phyloP scores from a whole-genome alignment of 2,113 vertebrate species.

The Pycnonotus jocosus region DNA sequence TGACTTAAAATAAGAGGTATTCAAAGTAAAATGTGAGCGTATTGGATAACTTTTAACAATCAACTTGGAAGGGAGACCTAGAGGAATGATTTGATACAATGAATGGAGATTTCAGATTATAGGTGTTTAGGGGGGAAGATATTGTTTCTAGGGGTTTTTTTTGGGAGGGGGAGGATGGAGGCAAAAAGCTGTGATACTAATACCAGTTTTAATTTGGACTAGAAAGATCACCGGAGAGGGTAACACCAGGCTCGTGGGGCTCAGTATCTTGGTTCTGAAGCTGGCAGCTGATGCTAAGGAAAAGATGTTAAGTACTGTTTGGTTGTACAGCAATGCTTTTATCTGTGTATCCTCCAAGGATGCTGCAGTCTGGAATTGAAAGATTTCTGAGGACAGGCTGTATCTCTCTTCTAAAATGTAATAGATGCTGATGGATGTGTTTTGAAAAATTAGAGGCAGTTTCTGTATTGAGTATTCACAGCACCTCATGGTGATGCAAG shows the following conservation, averaged over 20 bases:
- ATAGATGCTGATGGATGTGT: background rate
- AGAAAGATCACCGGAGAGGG: background rate
- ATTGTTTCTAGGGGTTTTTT: rapidly evolving
- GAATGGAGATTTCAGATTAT: background rate
- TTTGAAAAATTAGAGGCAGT: background rate
- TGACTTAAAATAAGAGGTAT: background rate
- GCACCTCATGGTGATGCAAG: background rate
- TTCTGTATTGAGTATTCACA: background rate
- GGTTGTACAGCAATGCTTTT: background rate
- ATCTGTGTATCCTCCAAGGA: background rate
- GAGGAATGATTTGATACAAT: rapidly evolving
- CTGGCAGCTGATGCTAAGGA: background rate
- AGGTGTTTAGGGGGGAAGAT: background rate
- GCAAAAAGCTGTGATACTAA: background rate
- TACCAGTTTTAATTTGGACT: background rate
- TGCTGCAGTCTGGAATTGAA: background rate
- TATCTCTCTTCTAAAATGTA: background rate
- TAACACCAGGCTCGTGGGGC: background rate
- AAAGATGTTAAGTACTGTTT: background rate
- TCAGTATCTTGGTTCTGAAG: background rate
- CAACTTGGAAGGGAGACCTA: background rate
- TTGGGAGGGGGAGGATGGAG: rapidly evolving
- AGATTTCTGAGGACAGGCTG: background rate
- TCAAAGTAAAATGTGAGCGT: background rate
- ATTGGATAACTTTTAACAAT: background rate